Evolutionary conservation across 2,888 invertebrate genomes (phyloP), one percentile per base, ranked within the genome.

Genomic region (Timema podura): DNA sequence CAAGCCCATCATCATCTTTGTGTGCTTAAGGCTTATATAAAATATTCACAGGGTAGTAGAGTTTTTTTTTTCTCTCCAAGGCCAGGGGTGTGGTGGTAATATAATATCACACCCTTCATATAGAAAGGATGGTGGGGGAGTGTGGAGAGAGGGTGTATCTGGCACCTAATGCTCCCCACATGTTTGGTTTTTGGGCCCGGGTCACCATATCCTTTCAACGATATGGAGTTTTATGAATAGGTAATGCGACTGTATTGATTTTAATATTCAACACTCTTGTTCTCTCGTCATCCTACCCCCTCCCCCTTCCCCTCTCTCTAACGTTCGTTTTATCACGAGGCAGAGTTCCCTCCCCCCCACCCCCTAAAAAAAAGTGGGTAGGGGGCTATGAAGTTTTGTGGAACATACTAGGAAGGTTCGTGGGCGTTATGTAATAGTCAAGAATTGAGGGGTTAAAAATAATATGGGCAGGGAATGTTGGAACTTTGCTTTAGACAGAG

Each of bases 21-120:
- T 68, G 64, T 68, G 71, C 68, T 68, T 68, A 68, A 68, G 71
- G 61, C 61, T 61, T 61, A 61, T 79, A 80, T 83, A 82, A 83
- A 83, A 83, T 83, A 83, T 83, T 83, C 82, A 83, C 65, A 30
- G 30, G 30, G 30, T 30, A 30, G 30, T 30, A 3, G 30, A 30
- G 1, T 30, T 30, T 30, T 30, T 30, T 30, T 30, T 30, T 30
- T 3, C 3, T 30, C 3, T 3, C 30, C 30, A 30, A 30, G 44
- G 44, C 44, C 61, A 13, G 61, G 61, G 30, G 30, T 30, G 30
- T 45, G 77, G 80, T 79, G 78, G 81, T 81, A 82, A 82, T 82
- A 82, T 81, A 83, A 83, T 83, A 83, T 82, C 78, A 78, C 79
- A 77, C 77, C 64, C 47, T 44, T 57, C 67, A 51, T 57, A 57